Evolutionary conservation across 2,888 invertebrate species (phyloP), one percentile per base, ranked within the genome.

Genomic region (Chaetogeoica ovagalla): DNA sequence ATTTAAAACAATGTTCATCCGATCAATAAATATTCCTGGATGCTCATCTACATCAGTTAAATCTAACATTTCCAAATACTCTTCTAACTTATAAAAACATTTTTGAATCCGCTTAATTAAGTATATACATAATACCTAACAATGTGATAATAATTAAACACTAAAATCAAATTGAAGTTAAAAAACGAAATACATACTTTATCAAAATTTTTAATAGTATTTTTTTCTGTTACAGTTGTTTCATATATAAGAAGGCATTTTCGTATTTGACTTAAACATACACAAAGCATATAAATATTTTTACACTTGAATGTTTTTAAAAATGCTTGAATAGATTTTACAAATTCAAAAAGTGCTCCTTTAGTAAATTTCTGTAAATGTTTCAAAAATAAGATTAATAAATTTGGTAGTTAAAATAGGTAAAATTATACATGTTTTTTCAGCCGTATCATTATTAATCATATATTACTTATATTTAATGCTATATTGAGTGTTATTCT

Each of bases 261-360:
- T 63, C 39, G 43, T 52, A 79, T 79, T 79, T 79, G 77, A 79
- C 70, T 79, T 79, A 79, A 70, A 43, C 77, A 79, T 55, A 79
- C 70, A 79, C 21, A 79, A 39, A 79, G 11, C 55, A 79, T 62
- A 8, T 62, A 70, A 62, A 79, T 57, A 79, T 70, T 79, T 70
- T 63, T 43, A 63, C 21, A 7, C 17, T 79, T 39, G 9, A 21
- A 37, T 55, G 30, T 62, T 70, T 55, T 71, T 30, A 79, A 70
- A 79, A 79, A 79, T 15, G 9, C 21, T 70, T 79, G 70, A 71
- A 79, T 63, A 23, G 70, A 63, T 79, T 79, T 79, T 7, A 79
- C 48, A 70, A 79, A 79, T 23, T 39, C 55, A 19, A 55, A 52
- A 57, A 79, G 77, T 23, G 77, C 23, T 62, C 77, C 77, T 39